A percentile compares a stretch with the other conserved stretches of the same genome.
Conservation (phyloP, 2,888 invertebrate species). For the Coronaproctus castanopsis region DNA sequence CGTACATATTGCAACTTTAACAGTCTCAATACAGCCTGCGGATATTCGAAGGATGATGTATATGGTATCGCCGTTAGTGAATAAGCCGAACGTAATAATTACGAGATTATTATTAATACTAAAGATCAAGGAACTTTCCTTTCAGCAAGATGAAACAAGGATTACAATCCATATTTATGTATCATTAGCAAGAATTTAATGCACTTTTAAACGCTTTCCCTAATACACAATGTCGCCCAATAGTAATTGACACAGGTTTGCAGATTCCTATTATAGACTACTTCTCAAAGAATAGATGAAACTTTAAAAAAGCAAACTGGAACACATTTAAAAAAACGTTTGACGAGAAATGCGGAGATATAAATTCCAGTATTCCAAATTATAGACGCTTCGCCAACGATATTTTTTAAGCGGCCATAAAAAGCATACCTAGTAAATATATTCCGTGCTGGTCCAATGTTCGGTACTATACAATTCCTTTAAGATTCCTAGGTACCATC, state of each 20-base stretch:
- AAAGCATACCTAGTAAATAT: background rate
- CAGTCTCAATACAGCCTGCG: too few relatives aligned
- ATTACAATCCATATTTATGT: background rate
- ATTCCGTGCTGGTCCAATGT: background rate
- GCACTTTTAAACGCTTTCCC: background rate
- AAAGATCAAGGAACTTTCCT: background rate
- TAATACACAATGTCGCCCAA: background rate
- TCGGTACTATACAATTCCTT: background rate
- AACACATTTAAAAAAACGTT: background rate
- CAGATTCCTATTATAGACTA: background rate
- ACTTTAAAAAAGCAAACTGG: background rate
- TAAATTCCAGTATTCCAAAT: background rate
- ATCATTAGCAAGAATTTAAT: background rate
- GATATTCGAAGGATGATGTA: too few relatives aligned
- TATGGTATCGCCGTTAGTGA: too few relatives aligned
- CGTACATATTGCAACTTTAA: too few relatives aligned
- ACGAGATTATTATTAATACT: background rate
- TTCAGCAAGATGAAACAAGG: background rate
- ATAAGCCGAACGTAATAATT: too few relatives aligned
- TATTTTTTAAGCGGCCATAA: background rate
- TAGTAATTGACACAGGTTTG: background rate
- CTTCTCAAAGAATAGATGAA: background rate
- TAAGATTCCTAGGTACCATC: background rate
- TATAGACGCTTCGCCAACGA: background rate
- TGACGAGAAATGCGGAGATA: background rate